A percentile compares a stretch with the other conserved stretches of the same genome.
Evolutionary conservation across 2,797 vertebrate genomes (phyloP).

Genomic region (Ataeniobius toweri): DNA sequence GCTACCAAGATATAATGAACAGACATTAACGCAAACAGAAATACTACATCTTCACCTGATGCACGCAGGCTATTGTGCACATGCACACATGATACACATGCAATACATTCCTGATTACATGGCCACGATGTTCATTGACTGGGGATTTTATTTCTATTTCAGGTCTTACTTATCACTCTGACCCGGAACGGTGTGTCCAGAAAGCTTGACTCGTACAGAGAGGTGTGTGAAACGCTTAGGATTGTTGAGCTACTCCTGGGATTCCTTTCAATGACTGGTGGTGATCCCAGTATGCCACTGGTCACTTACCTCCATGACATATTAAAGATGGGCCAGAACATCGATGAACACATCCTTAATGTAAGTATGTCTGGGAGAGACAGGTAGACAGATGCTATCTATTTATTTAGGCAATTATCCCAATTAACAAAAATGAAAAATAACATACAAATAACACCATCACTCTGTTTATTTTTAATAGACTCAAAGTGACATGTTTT

Average conservation of each 20-base stretch:
- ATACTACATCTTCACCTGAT: background rate
- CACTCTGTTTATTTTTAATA: background rate
- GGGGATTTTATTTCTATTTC: conserved; percentile 7
- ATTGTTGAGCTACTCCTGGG: conserved; percentile 82
- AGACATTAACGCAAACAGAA: background rate
- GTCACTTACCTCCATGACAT: conserved; percentile 74
- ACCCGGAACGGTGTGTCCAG: conserved; percentile 71
- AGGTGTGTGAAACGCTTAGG: conserved; percentile 85
- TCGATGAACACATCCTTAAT: conserved; percentile 74
- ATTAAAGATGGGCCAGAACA: conserved; percentile 84
- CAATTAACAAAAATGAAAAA: background rate
- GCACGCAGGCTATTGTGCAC: background rate
- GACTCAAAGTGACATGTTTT: background rate
- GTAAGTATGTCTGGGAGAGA: conserved; percentile 54
- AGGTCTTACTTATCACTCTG: conserved; percentile 76
- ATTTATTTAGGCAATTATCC: background rate
- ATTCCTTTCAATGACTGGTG: conserved; percentile 86
- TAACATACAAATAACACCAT: background rate
- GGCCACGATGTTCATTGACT: background rate
- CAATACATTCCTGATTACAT: background rate
- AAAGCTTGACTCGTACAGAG: conserved; percentile 84
- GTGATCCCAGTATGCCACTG: conserved; percentile 73
- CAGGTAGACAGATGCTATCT: background rate
- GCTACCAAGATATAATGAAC: background rate
- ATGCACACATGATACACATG: background rate